Base-by-base conservation (phyloP, 1,140 invertebrate species). In the Campoletis sonorensis region DNA sequence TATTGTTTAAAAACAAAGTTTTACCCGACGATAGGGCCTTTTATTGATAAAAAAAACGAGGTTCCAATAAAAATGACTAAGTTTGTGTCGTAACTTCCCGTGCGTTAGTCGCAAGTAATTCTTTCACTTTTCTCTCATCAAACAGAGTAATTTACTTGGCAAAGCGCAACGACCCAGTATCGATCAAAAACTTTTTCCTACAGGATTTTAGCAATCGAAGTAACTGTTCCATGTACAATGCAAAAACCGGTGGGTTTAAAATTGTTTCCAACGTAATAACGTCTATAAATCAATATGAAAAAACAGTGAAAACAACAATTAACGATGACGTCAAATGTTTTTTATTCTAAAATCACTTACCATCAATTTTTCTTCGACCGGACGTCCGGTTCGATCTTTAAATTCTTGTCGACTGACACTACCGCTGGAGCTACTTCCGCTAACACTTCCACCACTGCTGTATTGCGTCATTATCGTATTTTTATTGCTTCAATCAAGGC, bases 281-380 rank as follows among this genome's bases (percentile, higher is more conserved):
- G 40, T 45, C 40, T 8, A 45, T 1, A 45, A 45, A 33, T 4
- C 30, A 7, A 33, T 33, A 33, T n/a, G 30, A 33, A 33, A 33
- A 33, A 33, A 33, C 30, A 33, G 3, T 33, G 30, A 2, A 33
- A 2, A 33, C 30, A n/a, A n/a, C n/a, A n/a, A n/a, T n/a, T n/a
- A n/a, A n/a, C n/a, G n/a, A n/a, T n/a, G 40, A 45, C 5, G 40
- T 45, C 1, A 11, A 8, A 45, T 45, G 5, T 45, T 33, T 45
- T 13, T 45, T 33, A 72, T n/a, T n/a, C n/a, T n/a, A 77, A 75
- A 61, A 54, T 51, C 40, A 70, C 49, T 84, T 84, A 88, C 87
- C 86, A 83, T 87, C 23, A 88, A 80, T 81, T 87, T 87, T 78
- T 88, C 86, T 27, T 85, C 84, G n/a, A 86, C 68, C 21, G 83